A percentile compares a stretch with the other conserved stretches of the same genome.
These are phyloP conservation scores for Drosophila kurseongensis DNA, from an alignment of 1,140 invertebrate species.

Conservation along the genomic window DNA sequence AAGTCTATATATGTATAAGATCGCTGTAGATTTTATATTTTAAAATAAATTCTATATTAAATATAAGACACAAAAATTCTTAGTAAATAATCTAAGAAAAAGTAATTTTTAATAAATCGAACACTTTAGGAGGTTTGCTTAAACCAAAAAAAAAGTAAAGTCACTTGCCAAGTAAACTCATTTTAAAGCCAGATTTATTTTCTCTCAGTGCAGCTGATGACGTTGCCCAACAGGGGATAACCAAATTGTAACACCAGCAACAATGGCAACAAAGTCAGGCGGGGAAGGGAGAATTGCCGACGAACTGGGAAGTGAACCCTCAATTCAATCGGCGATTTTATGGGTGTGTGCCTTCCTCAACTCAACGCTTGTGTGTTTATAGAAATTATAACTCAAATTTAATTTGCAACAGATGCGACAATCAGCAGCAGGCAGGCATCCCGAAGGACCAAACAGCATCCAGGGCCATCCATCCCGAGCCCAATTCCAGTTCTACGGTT, in stretches of 20 bases:
- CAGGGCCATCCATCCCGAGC: conserved; percentile 9
- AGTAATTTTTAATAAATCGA: too few relatives aligned
- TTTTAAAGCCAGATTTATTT: background rate
- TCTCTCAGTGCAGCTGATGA: conserved; percentile 24
- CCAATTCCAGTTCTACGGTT: conserved; percentile 62
- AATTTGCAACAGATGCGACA: conserved; percentile 84
- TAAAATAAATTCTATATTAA: too few relatives aligned
- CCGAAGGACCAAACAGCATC: conserved; percentile 42
- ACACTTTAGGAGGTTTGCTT: too few relatives aligned
- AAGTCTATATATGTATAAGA: too few relatives aligned
- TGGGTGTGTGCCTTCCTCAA: conserved; percentile 51
- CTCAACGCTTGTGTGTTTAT: conserved; percentile 60
- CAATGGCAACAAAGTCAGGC: conserved; percentile 53
- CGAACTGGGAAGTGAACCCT: conserved; percentile 52
- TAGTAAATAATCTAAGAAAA: too few relatives aligned
- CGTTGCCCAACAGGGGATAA: conserved; percentile 54
- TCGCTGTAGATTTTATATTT: too few relatives aligned
- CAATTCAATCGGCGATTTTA: conserved; percentile 71
- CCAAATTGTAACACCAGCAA: conserved; percentile 80
- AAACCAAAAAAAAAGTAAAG: too few relatives aligned
- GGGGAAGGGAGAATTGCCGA: conserved; percentile 12
- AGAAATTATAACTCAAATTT: conserved; percentile 83
- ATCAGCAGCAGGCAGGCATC: conserved; percentile 50
- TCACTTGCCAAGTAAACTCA: too few relatives aligned
- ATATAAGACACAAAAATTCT: too few relatives aligned